These are phyloP conservation scores for Acronicta alni DNA, from an alignment of 2,888 invertebrate genomes.

Conservation along the genomic window DNA sequence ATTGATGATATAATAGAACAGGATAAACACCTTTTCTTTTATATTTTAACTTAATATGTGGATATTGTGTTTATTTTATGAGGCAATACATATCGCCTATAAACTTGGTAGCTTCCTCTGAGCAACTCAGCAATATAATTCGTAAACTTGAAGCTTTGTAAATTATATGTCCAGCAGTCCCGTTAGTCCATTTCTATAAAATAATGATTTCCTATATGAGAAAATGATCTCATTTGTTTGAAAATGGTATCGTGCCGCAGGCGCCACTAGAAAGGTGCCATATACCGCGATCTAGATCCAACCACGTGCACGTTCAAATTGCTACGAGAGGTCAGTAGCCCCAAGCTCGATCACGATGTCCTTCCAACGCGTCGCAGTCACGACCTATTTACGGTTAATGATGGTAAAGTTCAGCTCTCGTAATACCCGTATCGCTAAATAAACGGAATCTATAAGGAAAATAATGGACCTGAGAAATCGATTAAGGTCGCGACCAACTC, in stretches of 20 bases:
- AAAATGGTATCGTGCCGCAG: constrained; percentile 33
- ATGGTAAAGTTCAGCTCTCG: constrained; percentile 57
- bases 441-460: constrained; percentile 47
- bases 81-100: not conserved
- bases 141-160: constrained; percentile 6
- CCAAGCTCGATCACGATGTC: constrained; percentile 80
- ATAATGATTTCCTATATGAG: constrained; percentile 44
- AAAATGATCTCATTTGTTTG: constrained; percentile 37
- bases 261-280: constrained; percentile 45
- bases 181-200: constrained; percentile 30
- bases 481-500: constrained; percentile 68
- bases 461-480: constrained; percentile 65
- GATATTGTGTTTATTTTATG: too few species aligned
- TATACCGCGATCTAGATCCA: constrained; percentile 67
- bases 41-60: too few species aligned
- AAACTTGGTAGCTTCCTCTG: not conserved
- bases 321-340: constrained; percentile 81
- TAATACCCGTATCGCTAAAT: constrained; percentile 48
- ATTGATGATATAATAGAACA: too few species aligned
- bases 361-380: constrained; percentile 77
- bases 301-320: constrained; percentile 74
- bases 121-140: constrained; percentile 15
- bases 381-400: constrained; percentile 84
- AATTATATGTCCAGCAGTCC: constrained; percentile 16
- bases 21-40: too few species aligned